Conservation (phyloP, 2,888 invertebrate genomes). For the Eumacrocentrus americanus region DNA sequence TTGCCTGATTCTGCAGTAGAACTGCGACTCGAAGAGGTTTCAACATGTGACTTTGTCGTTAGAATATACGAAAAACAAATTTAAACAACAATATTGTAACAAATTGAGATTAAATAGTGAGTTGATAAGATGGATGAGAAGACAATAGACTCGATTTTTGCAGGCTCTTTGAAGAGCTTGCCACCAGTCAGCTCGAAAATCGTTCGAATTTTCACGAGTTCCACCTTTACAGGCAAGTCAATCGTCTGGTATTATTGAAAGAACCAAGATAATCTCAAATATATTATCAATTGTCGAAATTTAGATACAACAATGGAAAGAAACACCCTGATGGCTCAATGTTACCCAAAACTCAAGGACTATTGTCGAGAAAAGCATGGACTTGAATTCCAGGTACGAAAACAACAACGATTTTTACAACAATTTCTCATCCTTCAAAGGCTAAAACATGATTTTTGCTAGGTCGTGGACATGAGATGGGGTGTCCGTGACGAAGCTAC, state of each 20-base stretch:
- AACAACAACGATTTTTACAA: too few relatives aligned
- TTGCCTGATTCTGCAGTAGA: conserved; percentile 8
- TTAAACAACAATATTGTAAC: neutral
- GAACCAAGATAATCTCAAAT: neutral
- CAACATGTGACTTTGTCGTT: neutral
- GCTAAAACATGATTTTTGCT: conserved; percentile 3
- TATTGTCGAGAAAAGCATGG: conserved; percentile 97
- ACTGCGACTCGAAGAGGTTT: neutral
- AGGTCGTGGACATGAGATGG: conserved; percentile 99
- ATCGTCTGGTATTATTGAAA: too few relatives aligned
- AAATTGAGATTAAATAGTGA: neutral
- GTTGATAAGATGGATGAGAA: conserved; percentile 79
- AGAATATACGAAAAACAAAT: neutral
- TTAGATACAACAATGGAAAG: conserved; percentile 96
- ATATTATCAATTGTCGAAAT: conserved; percentile 11
- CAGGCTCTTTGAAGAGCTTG: conserved; percentile 83
- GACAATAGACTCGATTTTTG: conserved; percentile 88
- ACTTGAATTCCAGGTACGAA: conserved; percentile 93
- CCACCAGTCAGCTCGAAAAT: conserved; percentile 98
- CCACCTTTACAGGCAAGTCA: conserved; percentile 91
- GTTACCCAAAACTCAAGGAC: conserved; percentile 95
- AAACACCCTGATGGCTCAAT: conserved; percentile 97
- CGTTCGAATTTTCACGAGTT: conserved; percentile 97
- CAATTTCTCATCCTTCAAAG: neutral
- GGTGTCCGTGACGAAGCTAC: conserved; percentile 98